phyloP scores from a whole-genome alignment of 2,888 invertebrate species.

The Ormia ochracea region DNA sequence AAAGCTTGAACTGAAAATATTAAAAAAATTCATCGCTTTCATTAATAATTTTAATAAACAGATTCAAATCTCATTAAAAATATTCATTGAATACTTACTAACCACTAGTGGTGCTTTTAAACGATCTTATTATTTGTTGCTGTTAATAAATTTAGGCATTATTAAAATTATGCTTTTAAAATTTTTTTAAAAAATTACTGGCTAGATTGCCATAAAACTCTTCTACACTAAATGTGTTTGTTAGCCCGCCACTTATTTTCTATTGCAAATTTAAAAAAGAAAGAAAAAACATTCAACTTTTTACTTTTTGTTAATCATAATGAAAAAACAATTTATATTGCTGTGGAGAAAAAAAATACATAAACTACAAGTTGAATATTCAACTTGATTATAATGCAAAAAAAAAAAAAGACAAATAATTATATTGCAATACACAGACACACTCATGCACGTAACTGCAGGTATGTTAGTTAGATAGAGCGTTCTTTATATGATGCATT shows the following conservation, averaged over 20 bases:
- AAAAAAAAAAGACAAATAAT: not conserved
- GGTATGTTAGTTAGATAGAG: slow-evolving; percentile 15
- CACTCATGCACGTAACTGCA: not conserved
- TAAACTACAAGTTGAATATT: slow-evolving; percentile 56
- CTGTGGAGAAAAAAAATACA: not conserved
- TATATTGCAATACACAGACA: not conserved
- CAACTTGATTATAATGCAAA: slow-evolving; percentile 33
- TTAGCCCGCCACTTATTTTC: slow-evolving; percentile 47
- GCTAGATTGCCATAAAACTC: not conserved
- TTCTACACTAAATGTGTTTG: slow-evolving; percentile 9
- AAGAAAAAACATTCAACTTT: slow-evolving; percentile 7
- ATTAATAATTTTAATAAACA: too few species aligned
- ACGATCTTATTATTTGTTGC: too few species aligned
- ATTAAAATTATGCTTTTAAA: not conserved
- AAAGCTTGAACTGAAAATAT: too few species aligned
- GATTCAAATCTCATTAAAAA: too few species aligned
- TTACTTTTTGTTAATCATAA: slow-evolving; percentile 17
- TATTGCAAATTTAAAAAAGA: slow-evolving; percentile 23
- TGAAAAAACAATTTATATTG: not conserved
- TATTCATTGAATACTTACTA: too few species aligned
- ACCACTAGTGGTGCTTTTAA: too few species aligned
- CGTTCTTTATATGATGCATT: not conserved
- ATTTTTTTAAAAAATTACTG: not conserved
- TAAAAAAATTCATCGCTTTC: too few species aligned
- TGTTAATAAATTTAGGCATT: not conserved